These are phyloP conservation scores for Irena cyanogastra DNA, from an alignment of 2,113 vertebrate genomes.

Conservation along the genomic window DNA sequence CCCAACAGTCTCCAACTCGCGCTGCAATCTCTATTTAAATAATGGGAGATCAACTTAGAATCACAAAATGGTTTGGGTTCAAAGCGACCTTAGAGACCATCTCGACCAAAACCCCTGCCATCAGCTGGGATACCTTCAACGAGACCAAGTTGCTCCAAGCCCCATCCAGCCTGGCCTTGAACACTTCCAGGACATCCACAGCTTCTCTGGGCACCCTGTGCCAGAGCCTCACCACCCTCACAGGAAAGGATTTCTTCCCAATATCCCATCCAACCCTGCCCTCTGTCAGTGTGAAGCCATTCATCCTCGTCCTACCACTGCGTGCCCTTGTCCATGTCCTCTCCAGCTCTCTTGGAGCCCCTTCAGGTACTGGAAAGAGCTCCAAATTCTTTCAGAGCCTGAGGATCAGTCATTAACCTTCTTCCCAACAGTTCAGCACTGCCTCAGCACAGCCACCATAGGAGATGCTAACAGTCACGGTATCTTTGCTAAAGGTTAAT, in stretches of 20 bases:
- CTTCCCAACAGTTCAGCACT: background rate
- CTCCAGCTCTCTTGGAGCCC: background rate
- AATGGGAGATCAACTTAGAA: background rate
- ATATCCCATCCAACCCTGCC: background rate
- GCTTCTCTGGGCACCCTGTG: background rate
- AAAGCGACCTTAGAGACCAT: background rate
- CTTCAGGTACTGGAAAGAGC: background rate
- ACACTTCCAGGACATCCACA: background rate
- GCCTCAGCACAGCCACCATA: background rate
- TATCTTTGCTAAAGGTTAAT: slow-evolving; percentile 54
- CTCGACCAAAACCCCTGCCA: fast-evolving
- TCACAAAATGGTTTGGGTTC: background rate
- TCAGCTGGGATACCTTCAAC: background rate
- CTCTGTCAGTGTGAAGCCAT: background rate
- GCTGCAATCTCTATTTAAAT: background rate
- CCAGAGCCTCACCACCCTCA: background rate
- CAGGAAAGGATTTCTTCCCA: background rate
- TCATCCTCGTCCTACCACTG: background rate
- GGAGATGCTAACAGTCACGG: background rate
- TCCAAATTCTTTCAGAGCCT: background rate
- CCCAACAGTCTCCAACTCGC: background rate
- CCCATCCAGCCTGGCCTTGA: background rate
- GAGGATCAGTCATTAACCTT: slow-evolving; percentile 45
- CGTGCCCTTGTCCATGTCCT: background rate
- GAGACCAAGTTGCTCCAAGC: background rate